Percentiles rank a stretch among this genome's conserved stretches.
These are phyloP conservation scores for Nyctereutes procyonoides DNA, from an alignment of 2,113 vertebrate species.

Conservation along the genomic window DNA sequence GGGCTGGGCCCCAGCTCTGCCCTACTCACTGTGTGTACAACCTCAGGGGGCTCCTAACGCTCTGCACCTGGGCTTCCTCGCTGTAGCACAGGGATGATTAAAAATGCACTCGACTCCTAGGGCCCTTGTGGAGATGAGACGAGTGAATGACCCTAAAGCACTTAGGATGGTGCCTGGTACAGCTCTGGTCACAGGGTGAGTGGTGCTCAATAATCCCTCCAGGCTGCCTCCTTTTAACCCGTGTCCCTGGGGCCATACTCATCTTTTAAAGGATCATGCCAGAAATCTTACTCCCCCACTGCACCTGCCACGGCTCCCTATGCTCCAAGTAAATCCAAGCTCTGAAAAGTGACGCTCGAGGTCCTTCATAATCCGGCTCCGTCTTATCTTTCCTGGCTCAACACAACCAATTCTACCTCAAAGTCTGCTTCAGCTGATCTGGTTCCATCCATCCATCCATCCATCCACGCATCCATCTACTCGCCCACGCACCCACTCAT, in stretches of 20 bases:
- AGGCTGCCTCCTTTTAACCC: background rate
- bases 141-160: background rate
- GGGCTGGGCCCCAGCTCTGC: background rate
- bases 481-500: background rate
- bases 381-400: background rate
- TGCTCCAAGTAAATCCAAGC: background rate
- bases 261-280: background rate
- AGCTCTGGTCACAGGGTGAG: background rate
- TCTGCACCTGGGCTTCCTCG: background rate
- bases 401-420: background rate
- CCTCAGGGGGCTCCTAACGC: background rate
- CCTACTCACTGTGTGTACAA: accelerated
- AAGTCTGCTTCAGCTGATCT: background rate
- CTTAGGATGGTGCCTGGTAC: too few relatives aligned
- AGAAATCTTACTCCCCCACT: background rate
- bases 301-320: background rate
- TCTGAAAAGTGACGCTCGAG: background rate
- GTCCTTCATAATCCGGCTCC: background rate
- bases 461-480: background rate
- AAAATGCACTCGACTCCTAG: background rate
- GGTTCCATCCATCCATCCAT: background rate
- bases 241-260: background rate
- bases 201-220: background rate
- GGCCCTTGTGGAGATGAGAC: background rate
- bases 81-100: too few relatives aligned